Evolutionary conservation across 2,113 vertebrate species (phyloP).

Genomic region (zebrafish (Danio rerio)): DNA sequence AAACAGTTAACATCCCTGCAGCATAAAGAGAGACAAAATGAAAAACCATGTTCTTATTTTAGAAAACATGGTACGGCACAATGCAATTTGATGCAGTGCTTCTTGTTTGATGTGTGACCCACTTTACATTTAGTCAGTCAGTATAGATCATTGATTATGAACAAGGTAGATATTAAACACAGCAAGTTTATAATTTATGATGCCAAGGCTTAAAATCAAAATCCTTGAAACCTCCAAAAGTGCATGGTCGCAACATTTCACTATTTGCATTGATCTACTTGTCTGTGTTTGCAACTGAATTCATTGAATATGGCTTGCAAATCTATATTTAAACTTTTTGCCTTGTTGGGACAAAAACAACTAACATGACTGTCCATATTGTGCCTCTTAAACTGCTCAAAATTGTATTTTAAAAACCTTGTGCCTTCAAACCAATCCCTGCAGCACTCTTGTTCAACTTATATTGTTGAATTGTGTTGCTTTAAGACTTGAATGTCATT

Average conservation of each 20-base stretch:
- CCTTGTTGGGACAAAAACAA: not conserved
- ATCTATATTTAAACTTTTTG: not conserved
- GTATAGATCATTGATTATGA: no score
- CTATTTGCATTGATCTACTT: not conserved
- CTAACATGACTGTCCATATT: not conserved
- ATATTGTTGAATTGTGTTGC: not conserved
- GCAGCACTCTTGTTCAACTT: not conserved
- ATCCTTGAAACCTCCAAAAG: no score
- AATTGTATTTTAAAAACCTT: not conserved
- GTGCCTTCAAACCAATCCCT: not conserved
- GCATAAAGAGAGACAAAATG: no score
- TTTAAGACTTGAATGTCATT: constrained; percentile 37
- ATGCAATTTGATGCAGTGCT: no score
- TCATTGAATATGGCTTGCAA: not conserved
- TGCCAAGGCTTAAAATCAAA: no score
- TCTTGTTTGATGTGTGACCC: no score
- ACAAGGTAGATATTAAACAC: no score
- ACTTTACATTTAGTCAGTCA: no score
- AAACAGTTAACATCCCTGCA: no score
- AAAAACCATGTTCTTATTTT: no score
- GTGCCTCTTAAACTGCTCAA: not conserved
- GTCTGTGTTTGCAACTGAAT: not conserved
- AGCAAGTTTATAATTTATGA: no score
- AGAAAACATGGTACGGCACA: no score
- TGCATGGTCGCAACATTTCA: not conserved